Evolutionary conservation across 2,113 vertebrate species (phyloP), one percentile per base, ranked within the genome.

Genomic region (Notiomystis cincta): DNA sequence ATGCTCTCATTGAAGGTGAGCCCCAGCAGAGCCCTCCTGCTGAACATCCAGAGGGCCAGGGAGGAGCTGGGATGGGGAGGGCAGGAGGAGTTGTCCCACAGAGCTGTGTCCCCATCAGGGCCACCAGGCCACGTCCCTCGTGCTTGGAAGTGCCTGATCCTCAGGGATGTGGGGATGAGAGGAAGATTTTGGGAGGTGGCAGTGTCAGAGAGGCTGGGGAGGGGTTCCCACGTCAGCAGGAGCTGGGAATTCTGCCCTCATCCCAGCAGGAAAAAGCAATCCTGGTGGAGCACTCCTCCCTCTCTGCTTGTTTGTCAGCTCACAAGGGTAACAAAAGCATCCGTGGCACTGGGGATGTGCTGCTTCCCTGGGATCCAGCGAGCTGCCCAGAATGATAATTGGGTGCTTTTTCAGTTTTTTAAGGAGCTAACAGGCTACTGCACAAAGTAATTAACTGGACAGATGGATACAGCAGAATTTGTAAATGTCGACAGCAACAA

Each of bases 1-100:
- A 98, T 95, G 97, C 97, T 96, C 96, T 96, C 96, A 98, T 98
- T 98, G 97, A 98, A 84, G 95, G 50, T 3, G 6, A 96, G 69
- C 58, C 33, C 0, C 35, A 96, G 97, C 90, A 25, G 82, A 97
- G 62, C 78, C 80, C 92, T 96, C 65, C 91, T 75, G 60, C 91
- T 73, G 94, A 33, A 13, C 73, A 19, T 30, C 90, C 97, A 69
- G 95, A 80, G 21, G 87, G 67, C 85, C 76, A 13, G 57, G 81
- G 48, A 19, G 47, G 77, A 76, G 65, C 23, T 61, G 69, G 81
- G 23, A 69, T 61, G 92, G 76, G 79, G 83, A n/a, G 47, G 1
- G 11, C 1, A 28, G 90, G 45, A 23, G 9, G 60, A 56, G 30
- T 6, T 12, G 7, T 25, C 77, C 47, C 3, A 0, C 37, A 25